Percentiles rank a stretch among this genome's conserved stretches.
These are phyloP conservation scores for Eubasilissa regina DNA, from an alignment of 1,140 invertebrate genomes.

Conservation along the genomic window DNA sequence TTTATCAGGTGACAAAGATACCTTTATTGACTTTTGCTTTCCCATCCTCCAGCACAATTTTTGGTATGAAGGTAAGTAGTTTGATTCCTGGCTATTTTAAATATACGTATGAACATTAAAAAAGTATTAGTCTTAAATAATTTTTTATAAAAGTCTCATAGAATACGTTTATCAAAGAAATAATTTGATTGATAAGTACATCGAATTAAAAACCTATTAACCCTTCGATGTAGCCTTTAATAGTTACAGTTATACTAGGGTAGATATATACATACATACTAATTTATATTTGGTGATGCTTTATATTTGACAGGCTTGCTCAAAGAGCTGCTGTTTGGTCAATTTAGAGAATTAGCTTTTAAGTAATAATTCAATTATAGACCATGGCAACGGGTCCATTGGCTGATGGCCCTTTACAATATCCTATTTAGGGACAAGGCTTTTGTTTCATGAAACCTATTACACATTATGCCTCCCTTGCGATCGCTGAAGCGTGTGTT, in stretches of 20 bases:
- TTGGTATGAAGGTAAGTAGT: too few species aligned
- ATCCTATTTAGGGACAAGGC: conserved; percentile 54
- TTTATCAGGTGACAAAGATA: too few species aligned
- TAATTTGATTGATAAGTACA: too few species aligned
- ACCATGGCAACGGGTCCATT: conserved; percentile 49
- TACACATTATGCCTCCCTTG: conserved; percentile 29
- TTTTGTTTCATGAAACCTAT: conserved; percentile 57
- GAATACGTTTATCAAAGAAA: too few species aligned
- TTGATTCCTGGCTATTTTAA: too few species aligned
- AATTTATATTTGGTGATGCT: conserved; percentile 7
- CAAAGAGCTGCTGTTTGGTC: conserved; percentile 59
- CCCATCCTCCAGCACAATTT: too few species aligned
- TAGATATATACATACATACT: too few species aligned
- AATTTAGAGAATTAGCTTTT: conserved; percentile 60
- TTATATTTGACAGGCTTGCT: conserved; percentile 53
- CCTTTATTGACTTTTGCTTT: too few species aligned
- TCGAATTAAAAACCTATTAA: too few species aligned
- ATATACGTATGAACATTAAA: too few species aligned
- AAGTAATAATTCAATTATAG: conserved; percentile 60
- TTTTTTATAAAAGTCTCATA: too few species aligned
- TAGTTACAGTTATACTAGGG: neutral
- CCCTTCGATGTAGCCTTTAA: neutral
- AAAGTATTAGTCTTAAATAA: too few species aligned
- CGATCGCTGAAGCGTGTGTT: conserved; percentile 27
- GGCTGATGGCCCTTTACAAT: conserved; percentile 42